Conservation (phyloP, 2,797 vertebrate genomes). For the Sebastes itinus region DNA sequence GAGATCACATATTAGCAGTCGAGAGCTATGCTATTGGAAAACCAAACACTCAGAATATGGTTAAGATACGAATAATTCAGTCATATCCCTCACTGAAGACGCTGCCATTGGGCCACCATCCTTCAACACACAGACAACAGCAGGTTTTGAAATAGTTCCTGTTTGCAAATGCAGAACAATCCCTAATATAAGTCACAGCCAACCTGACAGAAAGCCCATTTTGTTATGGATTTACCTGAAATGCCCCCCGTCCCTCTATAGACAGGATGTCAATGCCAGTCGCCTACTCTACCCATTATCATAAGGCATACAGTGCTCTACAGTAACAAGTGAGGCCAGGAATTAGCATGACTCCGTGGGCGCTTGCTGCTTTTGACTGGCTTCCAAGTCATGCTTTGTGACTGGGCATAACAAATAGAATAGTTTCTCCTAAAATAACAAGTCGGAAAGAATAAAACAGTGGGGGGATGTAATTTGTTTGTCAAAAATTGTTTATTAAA, state of each 20-base stretch:
- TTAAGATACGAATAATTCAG: not conserved
- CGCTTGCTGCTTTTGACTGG: not conserved
- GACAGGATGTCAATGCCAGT: not conserved
- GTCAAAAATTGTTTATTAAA: not conserved
- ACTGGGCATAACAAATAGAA: not conserved
- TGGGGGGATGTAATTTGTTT: not conserved
- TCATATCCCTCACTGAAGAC: not conserved
- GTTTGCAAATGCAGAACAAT: not conserved
- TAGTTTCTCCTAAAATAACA: not conserved
- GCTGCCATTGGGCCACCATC: not conserved
- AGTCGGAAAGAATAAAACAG: not conserved
- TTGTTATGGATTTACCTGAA: not conserved
- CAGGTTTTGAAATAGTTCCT: not conserved
- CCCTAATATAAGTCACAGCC: not conserved
- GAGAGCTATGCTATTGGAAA: not conserved
- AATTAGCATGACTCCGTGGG: not conserved
- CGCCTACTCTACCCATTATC: not conserved
- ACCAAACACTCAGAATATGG: not conserved
- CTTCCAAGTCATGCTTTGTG: not conserved
- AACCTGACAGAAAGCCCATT: not conserved
- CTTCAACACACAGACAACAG: not conserved
- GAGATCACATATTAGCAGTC: not conserved
- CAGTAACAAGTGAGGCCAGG: not conserved
- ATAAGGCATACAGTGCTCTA: not conserved
- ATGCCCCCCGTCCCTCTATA: not conserved